phyloP scores from a whole-genome alignment of 2,888 invertebrate species.

The Sinopyrophorus schimmeli region DNA sequence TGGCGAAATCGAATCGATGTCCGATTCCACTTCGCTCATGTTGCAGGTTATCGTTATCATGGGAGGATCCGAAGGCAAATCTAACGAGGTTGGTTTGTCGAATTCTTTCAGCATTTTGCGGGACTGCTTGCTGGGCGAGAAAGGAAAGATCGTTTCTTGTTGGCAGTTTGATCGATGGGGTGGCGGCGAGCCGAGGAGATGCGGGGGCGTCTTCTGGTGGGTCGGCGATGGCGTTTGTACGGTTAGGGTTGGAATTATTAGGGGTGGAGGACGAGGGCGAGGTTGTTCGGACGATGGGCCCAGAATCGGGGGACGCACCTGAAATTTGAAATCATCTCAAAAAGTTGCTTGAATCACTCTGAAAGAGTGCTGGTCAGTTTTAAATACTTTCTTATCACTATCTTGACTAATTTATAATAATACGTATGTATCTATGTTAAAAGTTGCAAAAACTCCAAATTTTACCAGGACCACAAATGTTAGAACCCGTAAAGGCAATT shows the following conservation, averaged over 20 bases:
- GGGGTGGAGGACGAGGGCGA: slow-evolving; percentile 52
- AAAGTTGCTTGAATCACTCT: too few species aligned
- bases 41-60: slow-evolving; percentile 76
- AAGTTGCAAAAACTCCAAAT: background rate
- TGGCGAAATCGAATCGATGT: slow-evolving; percentile 69
- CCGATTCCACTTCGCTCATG: slow-evolving; percentile 75
- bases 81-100: slow-evolving; percentile 65
- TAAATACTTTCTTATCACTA: too few species aligned
- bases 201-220: slow-evolving; percentile 56
- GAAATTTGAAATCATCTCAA: slow-evolving; percentile 43
- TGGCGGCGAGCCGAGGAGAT: slow-evolving; percentile 62
- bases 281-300: slow-evolving; percentile 48
- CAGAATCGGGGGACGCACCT: slow-evolving; percentile 60
- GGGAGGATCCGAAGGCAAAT: slow-evolving; percentile 67
- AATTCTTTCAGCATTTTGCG: slow-evolving; percentile 63
- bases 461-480: too few species aligned
- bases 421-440: too few species aligned
- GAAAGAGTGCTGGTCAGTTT: too few species aligned
- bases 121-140: slow-evolving; percentile 37
- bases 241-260: slow-evolving; percentile 67
- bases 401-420: too few species aligned
- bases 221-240: slow-evolving; percentile 73
- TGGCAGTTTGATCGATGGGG: slow-evolving; percentile 55
- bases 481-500: too few species aligned
- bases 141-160: slow-evolving; percentile 41